Conservation (phyloP, 2,113 vertebrate genomes). For the Cisticola juncidis region DNA sequence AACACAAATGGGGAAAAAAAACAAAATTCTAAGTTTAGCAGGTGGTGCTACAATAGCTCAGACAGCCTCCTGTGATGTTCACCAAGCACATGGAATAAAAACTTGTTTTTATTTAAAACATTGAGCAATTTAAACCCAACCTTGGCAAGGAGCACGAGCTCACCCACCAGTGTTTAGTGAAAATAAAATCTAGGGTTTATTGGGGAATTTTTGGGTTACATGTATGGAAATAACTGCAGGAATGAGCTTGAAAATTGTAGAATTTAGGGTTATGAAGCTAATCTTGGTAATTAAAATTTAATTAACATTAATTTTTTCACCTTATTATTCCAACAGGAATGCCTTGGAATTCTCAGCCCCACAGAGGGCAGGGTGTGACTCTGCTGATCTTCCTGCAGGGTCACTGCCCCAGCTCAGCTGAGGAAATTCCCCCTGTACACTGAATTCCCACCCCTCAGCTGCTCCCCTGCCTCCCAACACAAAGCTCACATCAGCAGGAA, state of each 20-base stretch:
- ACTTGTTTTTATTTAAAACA: neutral
- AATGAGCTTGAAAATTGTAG: neutral
- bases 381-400: neutral
- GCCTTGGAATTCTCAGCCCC: neutral
- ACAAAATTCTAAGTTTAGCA: neutral
- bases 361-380: accelerated
- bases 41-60: neutral
- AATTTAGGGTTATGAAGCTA: neutral
- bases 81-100: neutral
- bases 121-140: neutral
- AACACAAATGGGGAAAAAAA: neutral
- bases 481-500: neutral
- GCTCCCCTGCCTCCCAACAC: neutral
- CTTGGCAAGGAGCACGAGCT: neutral
- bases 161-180: neutral
- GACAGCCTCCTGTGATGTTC: neutral
- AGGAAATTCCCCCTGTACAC: neutral
- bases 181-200: neutral
- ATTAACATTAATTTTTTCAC: neutral
- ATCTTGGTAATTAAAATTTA: neutral
- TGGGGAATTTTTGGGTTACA: neutral
- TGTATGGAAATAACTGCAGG: neutral
- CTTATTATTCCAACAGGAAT: neutral
- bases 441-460: neutral
- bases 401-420: neutral